Percentiles rank a stretch among this genome's conserved stretches.
Evolutionary conservation across 1,140 invertebrate species (phyloP).

Genomic region (Sitodiplosis mosellana): DNA sequence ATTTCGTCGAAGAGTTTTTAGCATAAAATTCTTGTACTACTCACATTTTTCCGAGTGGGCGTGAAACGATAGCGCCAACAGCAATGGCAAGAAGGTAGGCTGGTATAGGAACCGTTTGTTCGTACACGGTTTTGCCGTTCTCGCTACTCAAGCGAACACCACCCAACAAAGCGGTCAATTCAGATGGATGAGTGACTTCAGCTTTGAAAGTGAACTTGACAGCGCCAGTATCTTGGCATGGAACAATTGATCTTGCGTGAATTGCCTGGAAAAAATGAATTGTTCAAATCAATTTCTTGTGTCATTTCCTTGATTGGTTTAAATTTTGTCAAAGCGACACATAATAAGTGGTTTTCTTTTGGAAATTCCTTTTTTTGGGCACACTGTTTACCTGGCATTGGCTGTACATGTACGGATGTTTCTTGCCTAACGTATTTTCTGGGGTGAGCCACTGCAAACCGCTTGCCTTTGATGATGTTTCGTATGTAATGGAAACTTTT

Average conservation of each 20-base stretch:
- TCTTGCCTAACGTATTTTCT: slow-evolving; percentile 72
- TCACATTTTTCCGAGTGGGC: slow-evolving; percentile 51
- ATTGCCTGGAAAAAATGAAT: slow-evolving; percentile 46
- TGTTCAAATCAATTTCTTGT: too few species aligned
- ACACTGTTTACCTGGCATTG: slow-evolving; percentile 82
- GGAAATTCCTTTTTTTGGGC: too few species aligned
- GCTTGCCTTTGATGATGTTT: slow-evolving; percentile 50
- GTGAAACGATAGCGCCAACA: slow-evolving; percentile 60
- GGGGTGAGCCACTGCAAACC: slow-evolving; percentile 80
- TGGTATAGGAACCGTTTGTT: slow-evolving; percentile 57
- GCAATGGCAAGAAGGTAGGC: slow-evolving; percentile 73
- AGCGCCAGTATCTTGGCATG: slow-evolving; percentile 87
- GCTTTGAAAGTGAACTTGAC: slow-evolving; percentile 79
- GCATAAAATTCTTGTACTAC: too few species aligned
- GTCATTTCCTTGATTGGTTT: too few species aligned
- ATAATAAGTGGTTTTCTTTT: too few species aligned
- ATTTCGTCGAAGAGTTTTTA: too few species aligned
- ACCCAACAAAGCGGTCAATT: slow-evolving; percentile 78
- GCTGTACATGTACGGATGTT: slow-evolving; percentile 78
- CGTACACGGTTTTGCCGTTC: slow-evolving; percentile 37
- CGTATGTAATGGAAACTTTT: slow-evolving; percentile 46
- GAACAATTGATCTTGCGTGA: slow-evolving; percentile 69
- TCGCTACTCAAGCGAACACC: slow-evolving; percentile 38
- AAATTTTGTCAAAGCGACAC: too few species aligned
- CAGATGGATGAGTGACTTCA: slow-evolving; percentile 52